phyloP scores from a whole-genome alignment of 1,140 invertebrate species.

The Ceratina japonica region DNA sequence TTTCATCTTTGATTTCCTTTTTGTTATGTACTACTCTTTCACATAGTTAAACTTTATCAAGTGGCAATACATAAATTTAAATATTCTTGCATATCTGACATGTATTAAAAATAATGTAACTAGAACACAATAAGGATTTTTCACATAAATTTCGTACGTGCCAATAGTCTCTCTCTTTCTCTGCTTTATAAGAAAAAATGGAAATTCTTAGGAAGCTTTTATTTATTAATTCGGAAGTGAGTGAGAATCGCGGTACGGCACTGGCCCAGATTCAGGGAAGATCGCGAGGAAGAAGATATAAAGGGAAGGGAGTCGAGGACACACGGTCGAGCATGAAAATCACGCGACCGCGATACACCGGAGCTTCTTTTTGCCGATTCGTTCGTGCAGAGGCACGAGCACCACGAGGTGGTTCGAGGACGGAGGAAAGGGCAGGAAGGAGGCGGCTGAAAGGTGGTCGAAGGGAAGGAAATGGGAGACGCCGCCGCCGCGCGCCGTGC shows the following conservation, averaged over 20 bases:
- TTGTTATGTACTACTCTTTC: no score
- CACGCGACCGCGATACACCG: slow-evolving; percentile 66
- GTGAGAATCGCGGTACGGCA: slow-evolving; percentile 22
- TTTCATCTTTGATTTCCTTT: no score
- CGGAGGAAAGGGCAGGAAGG: slow-evolving; percentile 41
- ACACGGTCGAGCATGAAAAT: slow-evolving; percentile 67
- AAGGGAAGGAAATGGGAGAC: neutral
- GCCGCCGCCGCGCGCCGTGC: neutral
- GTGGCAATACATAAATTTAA: no score
- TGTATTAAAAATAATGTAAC: no score
- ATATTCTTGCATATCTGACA: no score
- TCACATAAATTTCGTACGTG: no score
- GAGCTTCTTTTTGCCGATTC: slow-evolving; percentile 66
- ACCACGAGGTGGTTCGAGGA: slow-evolving; percentile 39
- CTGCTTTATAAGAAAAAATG: no score
- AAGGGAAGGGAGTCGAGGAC: slow-evolving; percentile 15
- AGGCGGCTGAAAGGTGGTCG: slow-evolving; percentile 26
- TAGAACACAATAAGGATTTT: no score
- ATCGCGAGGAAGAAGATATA: slow-evolving; percentile 1
- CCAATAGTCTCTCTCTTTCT: neutral
- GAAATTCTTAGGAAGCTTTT: no score
- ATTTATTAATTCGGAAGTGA: neutral
- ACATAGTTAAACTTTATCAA: no score
- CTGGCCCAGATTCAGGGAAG: slow-evolving; percentile 28
- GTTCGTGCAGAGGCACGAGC: slow-evolving; percentile 49